Percentiles rank a stretch among this genome's conserved stretches.
Evolutionary conservation across 2,888 invertebrate species (phyloP).

Genomic region (Galeopsomyia nigrocyanea): DNA sequence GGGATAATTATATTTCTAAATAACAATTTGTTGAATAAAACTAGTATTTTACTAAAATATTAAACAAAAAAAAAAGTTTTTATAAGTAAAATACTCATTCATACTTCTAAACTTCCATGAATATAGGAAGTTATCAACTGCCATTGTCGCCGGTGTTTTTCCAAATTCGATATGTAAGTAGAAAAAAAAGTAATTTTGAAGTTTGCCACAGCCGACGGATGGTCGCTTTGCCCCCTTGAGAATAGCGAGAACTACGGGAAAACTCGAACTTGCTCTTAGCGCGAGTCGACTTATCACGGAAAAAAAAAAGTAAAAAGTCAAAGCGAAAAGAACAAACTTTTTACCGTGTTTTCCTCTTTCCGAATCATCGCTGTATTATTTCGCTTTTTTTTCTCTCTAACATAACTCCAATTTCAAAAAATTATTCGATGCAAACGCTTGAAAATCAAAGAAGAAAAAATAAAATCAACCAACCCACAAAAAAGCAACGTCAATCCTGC

Average conservation of each 20-base stretch:
- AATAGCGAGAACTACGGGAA: slow-evolving; percentile 20
- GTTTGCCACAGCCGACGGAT: slow-evolving; percentile 17
- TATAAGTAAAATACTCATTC: no score
- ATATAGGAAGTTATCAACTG: slow-evolving; percentile 1
- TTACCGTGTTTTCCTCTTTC: no score
- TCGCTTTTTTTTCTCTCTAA: no score
- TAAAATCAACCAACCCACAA: slow-evolving; percentile 6
- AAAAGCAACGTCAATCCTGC: slow-evolving; percentile 10
- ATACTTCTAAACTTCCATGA: no score
- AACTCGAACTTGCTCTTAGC: slow-evolving; percentile 37
- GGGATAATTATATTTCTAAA: no score
- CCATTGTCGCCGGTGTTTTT: not conserved
- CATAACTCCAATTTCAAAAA: no score
- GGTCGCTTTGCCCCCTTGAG: slow-evolving; percentile 22
- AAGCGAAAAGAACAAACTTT: slow-evolving; percentile 1
- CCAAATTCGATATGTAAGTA: not conserved
- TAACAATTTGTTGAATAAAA: no score
- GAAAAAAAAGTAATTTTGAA: slow-evolving; percentile 35
- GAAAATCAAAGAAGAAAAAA: slow-evolving; percentile 4
- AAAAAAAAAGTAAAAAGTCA: not conserved
- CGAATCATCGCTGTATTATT: no score
- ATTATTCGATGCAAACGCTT: no score
- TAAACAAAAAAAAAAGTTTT: no score
- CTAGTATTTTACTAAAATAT: no score
- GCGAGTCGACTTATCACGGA: not conserved